Percentiles rank a stretch among this genome's conserved stretches.
Conservation (phyloP, 2,113 vertebrate species). For the Climacteris rufus region DNA sequence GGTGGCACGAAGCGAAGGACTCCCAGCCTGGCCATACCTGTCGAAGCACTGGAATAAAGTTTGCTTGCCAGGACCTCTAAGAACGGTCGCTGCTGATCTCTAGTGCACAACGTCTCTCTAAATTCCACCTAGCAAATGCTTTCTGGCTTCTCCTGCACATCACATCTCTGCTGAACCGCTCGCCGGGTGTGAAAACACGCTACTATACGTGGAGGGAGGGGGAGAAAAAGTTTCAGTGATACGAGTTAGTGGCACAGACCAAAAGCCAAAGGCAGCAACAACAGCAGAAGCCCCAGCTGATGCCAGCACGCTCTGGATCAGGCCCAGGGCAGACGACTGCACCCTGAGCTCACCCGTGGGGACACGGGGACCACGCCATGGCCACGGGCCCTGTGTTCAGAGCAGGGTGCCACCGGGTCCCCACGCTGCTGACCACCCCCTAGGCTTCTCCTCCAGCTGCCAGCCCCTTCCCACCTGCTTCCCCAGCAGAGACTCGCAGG, state of each 20-base stretch:
- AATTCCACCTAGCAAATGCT: neutral
- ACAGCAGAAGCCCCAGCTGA: neutral
- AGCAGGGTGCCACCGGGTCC: neutral
- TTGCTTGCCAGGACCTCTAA: constrained; percentile 26
- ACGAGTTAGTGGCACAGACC: neutral
- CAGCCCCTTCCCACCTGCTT: neutral
- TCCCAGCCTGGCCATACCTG: neutral
- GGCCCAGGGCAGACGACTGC: neutral
- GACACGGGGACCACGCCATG: fast-evolving
- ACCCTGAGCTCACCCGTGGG: neutral
- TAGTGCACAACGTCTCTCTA: neutral
- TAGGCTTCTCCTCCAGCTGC: neutral
- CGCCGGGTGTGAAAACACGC: neutral
- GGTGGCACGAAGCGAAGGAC: neutral
- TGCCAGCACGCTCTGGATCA: neutral
- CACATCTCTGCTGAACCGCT: neutral
- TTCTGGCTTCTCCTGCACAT: neutral
- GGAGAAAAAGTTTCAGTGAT: neutral
- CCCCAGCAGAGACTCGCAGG: neutral
- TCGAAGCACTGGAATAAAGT: neutral
- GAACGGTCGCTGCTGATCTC: neutral
- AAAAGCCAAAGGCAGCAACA: neutral
- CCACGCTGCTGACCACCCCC: neutral
- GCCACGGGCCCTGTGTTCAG: fast-evolving
- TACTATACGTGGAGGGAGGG: neutral